Base-by-base conservation (phyloP, 1,140 invertebrate genomes). In the Calephelis nemesis region DNA sequence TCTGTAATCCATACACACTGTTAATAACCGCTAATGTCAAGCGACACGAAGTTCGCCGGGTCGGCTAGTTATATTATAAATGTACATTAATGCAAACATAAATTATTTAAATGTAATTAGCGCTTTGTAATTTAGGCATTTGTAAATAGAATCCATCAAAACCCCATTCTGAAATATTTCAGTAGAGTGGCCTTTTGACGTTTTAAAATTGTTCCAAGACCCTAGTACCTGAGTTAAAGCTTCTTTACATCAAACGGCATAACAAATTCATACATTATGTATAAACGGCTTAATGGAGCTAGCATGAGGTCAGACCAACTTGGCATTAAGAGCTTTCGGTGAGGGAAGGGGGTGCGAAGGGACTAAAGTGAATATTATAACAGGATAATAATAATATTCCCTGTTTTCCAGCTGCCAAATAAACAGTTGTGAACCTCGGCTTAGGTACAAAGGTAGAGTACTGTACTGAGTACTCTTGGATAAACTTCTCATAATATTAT, bases 211-310 rank as follows among this genome's bases (percentile, higher is more conserved):
- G 79, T 84, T 79, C 78, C 80, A 79, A 83, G 85, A 82, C 80
- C 79, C 79, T 84, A 78, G 78, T 91, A 89, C 88, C 87, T 88
- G 87, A 83, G 79, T 82, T 88, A 83, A 88, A 84, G 86, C 88
- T 87, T 87, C 85, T 88, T 90, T 90, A 88, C 88, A 91, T 91
- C 88, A 91, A 91, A 91, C 83, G 82, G 86, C 86, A 91, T 91
- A 90, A 91, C 88, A 91, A 90, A 91, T 90, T 91, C 88, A 91
- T 91, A 90, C 85, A 91, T 91, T 78, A 90, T 91, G 88, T 91
- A 91, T 90, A 90, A 86, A 85, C 84, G 86, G 86, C 85, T 90
- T 91, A 90, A 91, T 91, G 88, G 87, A 88, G 80, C 83, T 83
- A 85, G 75, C 84, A 88, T 85, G 87, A 89, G 87, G 88, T 89